A percentile compares a stretch with the other conserved stretches of the same genome.
phyloP scores from a whole-genome alignment of 2,113 vertebrate species.

The Thinocorus orbignyianus region DNA sequence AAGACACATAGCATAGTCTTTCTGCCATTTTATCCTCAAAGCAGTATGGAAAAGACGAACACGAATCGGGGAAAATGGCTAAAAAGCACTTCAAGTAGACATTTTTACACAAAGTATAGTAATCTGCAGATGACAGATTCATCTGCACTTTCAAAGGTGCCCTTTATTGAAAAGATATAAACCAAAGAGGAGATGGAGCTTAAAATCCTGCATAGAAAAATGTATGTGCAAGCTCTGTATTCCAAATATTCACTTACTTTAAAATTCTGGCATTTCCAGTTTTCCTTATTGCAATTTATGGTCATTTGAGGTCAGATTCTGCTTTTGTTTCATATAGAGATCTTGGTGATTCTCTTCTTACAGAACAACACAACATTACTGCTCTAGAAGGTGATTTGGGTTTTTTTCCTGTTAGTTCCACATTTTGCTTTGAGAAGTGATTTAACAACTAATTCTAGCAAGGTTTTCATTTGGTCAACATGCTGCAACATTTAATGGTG shows the following conservation, averaged over 20 bases:
- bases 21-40: not conserved
- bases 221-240: not conserved
- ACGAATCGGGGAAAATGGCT: not conserved
- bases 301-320: not conserved
- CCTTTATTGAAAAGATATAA: not conserved
- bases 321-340: not conserved
- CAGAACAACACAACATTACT: not conserved
- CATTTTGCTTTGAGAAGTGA: not conserved
- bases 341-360: not conserved
- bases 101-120: not conserved
- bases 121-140: not conserved
- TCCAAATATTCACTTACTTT: not conserved
- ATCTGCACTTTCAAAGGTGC: not conserved
- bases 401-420: not conserved
- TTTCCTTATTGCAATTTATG: not conserved
- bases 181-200: not conserved
- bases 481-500: not conserved
- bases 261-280: not conserved
- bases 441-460: not conserved
- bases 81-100: not conserved
- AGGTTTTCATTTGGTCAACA: not conserved
- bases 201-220: not conserved
- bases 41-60: not conserved
- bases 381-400: not conserved
- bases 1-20: not conserved